Conservation (phyloP, 2,888 invertebrate genomes). For the Cryptus armator region DNA sequence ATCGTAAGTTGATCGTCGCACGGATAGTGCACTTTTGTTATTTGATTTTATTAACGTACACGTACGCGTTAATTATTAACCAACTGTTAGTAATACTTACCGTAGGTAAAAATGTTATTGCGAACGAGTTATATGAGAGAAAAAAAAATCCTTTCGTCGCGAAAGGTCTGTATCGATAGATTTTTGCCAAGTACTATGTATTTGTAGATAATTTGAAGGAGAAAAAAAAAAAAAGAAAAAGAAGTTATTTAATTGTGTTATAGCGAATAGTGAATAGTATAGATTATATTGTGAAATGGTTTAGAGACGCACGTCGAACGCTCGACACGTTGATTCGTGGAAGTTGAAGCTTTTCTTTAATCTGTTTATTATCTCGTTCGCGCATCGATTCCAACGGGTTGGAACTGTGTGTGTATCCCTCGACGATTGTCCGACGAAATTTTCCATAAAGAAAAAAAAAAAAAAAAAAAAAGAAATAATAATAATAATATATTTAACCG, state of each 20-base stretch:
- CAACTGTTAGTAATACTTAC: slow-evolving; percentile 46
- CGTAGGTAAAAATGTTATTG: slow-evolving; percentile 53
- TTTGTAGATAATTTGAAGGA: slow-evolving; percentile 59
- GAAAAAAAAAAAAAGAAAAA: slow-evolving; percentile 13
- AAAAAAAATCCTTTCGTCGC: slow-evolving; percentile 20
- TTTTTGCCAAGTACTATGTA: slow-evolving; percentile 66
- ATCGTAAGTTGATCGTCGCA: slow-evolving; percentile 47
- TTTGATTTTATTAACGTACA: slow-evolving; percentile 54
- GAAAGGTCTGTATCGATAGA: slow-evolving; percentile 29
- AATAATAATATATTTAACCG: slow-evolving; percentile 5
- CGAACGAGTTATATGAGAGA: slow-evolving; percentile 22
- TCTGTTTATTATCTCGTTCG: slow-evolving; percentile 40
- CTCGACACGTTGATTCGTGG: slow-evolving; percentile 69
- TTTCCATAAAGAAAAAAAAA: neutral
- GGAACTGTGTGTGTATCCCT: slow-evolving; percentile 54
- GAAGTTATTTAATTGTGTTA: slow-evolving; percentile 63
- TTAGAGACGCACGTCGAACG: slow-evolving; percentile 63
- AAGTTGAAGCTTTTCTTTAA: slow-evolving; percentile 46
- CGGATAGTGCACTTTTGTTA: slow-evolving; percentile 59
- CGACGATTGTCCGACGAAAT: slow-evolving; percentile 41
- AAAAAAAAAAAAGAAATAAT: slow-evolving; percentile 4
- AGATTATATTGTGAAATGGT: slow-evolving; percentile 52
- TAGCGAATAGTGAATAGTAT: slow-evolving; percentile 40
- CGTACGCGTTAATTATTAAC: slow-evolving; percentile 51
- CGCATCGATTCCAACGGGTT: slow-evolving; percentile 64